Evolutionary conservation across 2,888 invertebrate genomes (phyloP).

Genomic region (Tanypteryx hageni): DNA sequence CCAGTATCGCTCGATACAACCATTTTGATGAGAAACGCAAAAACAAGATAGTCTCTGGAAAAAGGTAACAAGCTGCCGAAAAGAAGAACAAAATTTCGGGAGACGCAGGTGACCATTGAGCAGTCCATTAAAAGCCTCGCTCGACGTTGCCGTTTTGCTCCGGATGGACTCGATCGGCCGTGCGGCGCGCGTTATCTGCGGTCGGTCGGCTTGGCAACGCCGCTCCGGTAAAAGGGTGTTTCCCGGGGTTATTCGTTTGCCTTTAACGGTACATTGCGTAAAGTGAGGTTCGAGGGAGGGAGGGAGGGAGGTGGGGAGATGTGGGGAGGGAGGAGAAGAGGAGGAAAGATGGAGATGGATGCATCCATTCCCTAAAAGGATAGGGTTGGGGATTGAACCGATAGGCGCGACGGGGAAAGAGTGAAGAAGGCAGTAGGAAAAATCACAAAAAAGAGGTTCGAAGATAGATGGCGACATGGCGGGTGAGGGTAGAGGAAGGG

Average conservation of each 20-base stretch:
- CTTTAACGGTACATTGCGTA: conserved; percentile 32
- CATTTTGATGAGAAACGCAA: no score
- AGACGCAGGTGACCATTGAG: no score
- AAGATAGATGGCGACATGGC: no score
- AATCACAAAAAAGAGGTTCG: neutral
- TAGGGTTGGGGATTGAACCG: neutral
- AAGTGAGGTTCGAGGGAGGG: neutral
- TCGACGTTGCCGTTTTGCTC: neutral
- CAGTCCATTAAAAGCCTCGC: no score
- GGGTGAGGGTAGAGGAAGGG: no score
- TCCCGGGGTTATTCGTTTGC: neutral
- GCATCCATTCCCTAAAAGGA: conserved; percentile 24
- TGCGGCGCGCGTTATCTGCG: neutral
- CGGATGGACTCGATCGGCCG: neutral
- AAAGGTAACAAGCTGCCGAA: no score
- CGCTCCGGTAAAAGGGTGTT: neutral
- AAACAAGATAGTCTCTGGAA: no score
- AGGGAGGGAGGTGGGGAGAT: neutral
- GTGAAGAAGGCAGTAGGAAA: neutral
- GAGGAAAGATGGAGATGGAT: neutral
- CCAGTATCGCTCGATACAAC: no score
- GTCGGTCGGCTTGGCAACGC: neutral
- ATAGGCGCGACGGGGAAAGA: neutral
- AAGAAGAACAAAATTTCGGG: no score
- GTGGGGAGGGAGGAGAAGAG: neutral